phyloP scores from a whole-genome alignment of 35 echinoderm and acorn worm species.

The Amphiura filiformis region DNA sequence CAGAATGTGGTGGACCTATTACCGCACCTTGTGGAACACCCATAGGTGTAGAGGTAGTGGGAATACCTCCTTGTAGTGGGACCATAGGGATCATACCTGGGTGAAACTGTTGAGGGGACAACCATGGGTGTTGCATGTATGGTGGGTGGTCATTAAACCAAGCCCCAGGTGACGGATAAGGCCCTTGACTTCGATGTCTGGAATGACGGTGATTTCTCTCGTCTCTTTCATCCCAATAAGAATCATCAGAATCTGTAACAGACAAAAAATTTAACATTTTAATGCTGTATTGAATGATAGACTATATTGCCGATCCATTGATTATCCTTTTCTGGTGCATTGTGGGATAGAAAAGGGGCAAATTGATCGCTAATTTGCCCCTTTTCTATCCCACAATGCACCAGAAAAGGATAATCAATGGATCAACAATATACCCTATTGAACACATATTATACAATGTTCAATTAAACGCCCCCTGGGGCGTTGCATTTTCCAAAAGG shows the following conservation, averaged over 20 bases:
- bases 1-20: not conserved
- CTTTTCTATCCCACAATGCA: no score
- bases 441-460: no score
- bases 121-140: not conserved
- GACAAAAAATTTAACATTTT: not conserved
- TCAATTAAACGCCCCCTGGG: no score
- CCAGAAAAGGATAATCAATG: no score
- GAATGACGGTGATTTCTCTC: not conserved
- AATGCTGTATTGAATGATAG: no score
- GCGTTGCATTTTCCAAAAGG: no score
- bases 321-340: no score
- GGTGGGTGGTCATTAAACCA: not conserved
- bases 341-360: no score
- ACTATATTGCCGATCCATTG: no score
- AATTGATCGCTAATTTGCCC: no score
- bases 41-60: not conserved
- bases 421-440: no score
- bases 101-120: not conserved
- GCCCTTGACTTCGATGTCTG: not conserved
- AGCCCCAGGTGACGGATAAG: not conserved
- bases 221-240: not conserved
- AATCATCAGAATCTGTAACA: slow-evolving; percentile 4
- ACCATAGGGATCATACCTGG: not conserved
- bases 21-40: not conserved
- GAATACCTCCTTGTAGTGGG: not conserved